Percentiles rank a stretch among this genome's conserved stretches.
These are phyloP conservation scores for Cnemophilus loriae DNA, from an alignment of 2,113 vertebrate genomes.

Conservation along the genomic window DNA sequence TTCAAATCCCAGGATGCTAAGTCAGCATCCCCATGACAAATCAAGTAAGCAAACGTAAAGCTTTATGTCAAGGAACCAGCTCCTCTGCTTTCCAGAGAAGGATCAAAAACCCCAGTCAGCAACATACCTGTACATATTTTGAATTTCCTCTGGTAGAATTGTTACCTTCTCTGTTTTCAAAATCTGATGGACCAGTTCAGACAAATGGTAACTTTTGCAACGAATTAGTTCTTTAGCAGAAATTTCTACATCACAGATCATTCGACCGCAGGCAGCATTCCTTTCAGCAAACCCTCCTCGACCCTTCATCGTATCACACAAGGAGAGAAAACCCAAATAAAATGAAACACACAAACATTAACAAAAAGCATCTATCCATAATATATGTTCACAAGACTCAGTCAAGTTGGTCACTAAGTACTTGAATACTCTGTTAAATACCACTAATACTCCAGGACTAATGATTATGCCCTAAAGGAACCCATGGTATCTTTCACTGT, in stretches of 20 bases:
- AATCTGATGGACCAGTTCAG: constrained; percentile 87
- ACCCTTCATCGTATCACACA: constrained; percentile 70
- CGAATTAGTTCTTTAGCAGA: constrained; percentile 96
- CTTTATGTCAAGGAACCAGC: not conserved
- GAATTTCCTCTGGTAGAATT: constrained; percentile 82
- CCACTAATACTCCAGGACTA: not conserved
- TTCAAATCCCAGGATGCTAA: not conserved
- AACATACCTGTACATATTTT: constrained; percentile 86
- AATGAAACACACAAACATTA: not conserved
- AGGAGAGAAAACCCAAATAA: not conserved
- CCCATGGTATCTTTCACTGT: not conserved
- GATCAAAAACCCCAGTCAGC: not conserved
- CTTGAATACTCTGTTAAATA: not conserved
- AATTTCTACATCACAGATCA: constrained; percentile 94
- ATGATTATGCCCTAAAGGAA: not conserved
- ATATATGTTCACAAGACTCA: not conserved
- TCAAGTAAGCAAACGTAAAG: not conserved
- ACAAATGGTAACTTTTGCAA: constrained; percentile 94
- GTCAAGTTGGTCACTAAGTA: not conserved
- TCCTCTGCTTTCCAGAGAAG: not conserved
- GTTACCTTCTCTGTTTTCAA: constrained; percentile 81
- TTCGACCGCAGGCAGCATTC: constrained; percentile 90
- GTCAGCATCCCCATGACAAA: not conserved
- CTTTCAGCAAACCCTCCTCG: constrained; percentile 91
- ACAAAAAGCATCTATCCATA: not conserved